Conservation (phyloP, 2,888 invertebrate species). For the Catocala nupta region DNA sequence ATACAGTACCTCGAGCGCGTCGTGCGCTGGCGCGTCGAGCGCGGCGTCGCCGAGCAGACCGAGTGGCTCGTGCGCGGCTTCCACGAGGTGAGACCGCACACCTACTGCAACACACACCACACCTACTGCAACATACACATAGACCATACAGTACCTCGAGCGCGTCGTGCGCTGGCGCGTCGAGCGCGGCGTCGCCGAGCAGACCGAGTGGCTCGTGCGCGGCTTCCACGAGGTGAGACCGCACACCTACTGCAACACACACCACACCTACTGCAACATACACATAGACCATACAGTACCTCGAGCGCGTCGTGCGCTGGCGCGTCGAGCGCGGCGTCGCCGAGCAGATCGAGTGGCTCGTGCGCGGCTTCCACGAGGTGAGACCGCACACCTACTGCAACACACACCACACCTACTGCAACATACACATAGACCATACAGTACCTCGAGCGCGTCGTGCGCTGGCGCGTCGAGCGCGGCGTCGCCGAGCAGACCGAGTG, state of each 20-base stretch:
- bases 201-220: constrained; percentile 96
- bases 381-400: constrained; percentile 7
- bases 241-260: too few species aligned
- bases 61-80: constrained; percentile 97
- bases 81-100: constrained; percentile 89
- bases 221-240: constrained; percentile 94
- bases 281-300: too few species aligned
- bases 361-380: constrained; percentile 96
- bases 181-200: constrained; percentile 97
- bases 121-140: too few species aligned
- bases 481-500: constrained; percentile 98
- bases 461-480: constrained; percentile 97
- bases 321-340: constrained; percentile 96
- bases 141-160: constrained; percentile 98
- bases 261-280: too few species aligned
- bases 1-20: constrained; percentile 98
- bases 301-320: constrained; percentile 98
- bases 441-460: constrained; percentile 96
- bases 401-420: too few species aligned
- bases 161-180: constrained; percentile 97
- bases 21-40: constrained; percentile 96
- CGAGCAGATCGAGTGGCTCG: constrained; percentile 97
- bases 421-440: too few species aligned
- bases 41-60: constrained; percentile 97
- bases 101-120: too few species aligned